These are phyloP conservation scores for Procapra przewalskii DNA, from an alignment of 2,113 vertebrate genomes.

Conservation along the genomic window DNA sequence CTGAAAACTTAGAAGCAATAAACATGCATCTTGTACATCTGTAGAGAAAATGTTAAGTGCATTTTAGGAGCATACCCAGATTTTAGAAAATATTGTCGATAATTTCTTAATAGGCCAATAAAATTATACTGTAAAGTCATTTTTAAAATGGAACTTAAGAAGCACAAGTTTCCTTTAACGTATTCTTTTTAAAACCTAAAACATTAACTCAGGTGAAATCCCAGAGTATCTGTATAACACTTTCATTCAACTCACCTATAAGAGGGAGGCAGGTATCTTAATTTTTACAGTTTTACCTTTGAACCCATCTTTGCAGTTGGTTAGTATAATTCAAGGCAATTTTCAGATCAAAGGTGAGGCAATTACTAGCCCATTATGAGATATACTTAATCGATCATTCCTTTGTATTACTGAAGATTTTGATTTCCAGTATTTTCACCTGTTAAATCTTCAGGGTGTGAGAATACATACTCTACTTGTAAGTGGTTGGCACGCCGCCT, in stretches of 20 bases:
- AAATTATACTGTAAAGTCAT: not conserved
- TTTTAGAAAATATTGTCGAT: slow-evolving; percentile 8
- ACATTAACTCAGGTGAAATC: not conserved
- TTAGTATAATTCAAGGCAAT: slow-evolving; percentile 16
- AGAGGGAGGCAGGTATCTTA: not conserved
- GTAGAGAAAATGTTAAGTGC: not conserved
- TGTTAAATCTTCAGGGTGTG: not conserved
- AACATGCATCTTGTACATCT: not conserved
- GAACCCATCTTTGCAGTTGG: not conserved
- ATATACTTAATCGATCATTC: not conserved
- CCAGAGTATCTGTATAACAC: not conserved
- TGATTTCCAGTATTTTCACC: not conserved
- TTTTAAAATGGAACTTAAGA: not conserved
- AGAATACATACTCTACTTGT: not conserved
- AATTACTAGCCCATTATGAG: not conserved
- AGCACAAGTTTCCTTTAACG: not conserved
- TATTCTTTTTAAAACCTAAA: not conserved
- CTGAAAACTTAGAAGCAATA: not conserved
- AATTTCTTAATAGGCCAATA: not conserved
- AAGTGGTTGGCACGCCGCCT: not conserved
- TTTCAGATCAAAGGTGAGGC: not conserved
- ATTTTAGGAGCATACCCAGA: not conserved
- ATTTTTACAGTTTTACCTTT: slow-evolving; percentile 9
- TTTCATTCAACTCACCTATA: not conserved
- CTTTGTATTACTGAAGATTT: not conserved